Evolutionary conservation across 2,888 invertebrate species (phyloP).

Genomic region (Leptarthrus brevirostris): DNA sequence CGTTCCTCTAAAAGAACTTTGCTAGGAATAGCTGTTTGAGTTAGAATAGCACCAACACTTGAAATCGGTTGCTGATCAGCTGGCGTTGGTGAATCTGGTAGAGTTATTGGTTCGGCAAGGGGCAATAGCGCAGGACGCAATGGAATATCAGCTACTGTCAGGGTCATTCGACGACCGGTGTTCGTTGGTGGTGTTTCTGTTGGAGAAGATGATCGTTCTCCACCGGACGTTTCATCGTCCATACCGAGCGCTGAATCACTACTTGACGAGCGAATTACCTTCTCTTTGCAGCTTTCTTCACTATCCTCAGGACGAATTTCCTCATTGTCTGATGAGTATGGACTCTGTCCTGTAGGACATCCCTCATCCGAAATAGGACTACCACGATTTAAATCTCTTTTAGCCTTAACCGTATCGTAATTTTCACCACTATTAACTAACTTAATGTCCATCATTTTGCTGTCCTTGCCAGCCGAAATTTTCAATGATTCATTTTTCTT

Average conservation of each 20-base stretch:
- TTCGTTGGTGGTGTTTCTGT: slow-evolving; percentile 41
- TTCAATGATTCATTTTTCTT: slow-evolving; percentile 51
- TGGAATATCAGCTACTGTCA: slow-evolving; percentile 66
- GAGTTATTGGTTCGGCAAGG: slow-evolving; percentile 64
- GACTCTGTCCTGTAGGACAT: slow-evolving; percentile 62
- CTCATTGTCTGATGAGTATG: slow-evolving; percentile 61
- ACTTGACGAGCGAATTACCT: slow-evolving; percentile 65
- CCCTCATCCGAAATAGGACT: slow-evolving; percentile 65
- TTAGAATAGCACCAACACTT: slow-evolving; percentile 50
- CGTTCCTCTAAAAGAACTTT: slow-evolving; percentile 72
- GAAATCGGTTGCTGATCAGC: slow-evolving; percentile 48
- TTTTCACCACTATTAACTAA: neutral
- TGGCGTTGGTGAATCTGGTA: slow-evolving; percentile 62
- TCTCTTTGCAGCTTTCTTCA: slow-evolving; percentile 58
- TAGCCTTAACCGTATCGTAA: neutral
- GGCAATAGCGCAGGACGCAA: slow-evolving; percentile 64
- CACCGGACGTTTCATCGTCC: slow-evolving; percentile 60
- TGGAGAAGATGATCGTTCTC: slow-evolving; percentile 26
- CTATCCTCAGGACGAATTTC: slow-evolving; percentile 57
- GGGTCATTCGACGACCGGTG: slow-evolving; percentile 62
- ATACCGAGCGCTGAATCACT: slow-evolving; percentile 65
- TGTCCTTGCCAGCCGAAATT: slow-evolving; percentile 52
- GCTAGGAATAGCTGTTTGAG: slow-evolving; percentile 61
- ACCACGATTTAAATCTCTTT: slow-evolving; percentile 56
- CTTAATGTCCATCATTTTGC: slow-evolving; percentile 50